Percentiles rank a stretch among this genome's conserved stretches.
Evolutionary conservation across 2,113 vertebrate species (phyloP).

Genomic region (Sphyrna mokarran): DNA sequence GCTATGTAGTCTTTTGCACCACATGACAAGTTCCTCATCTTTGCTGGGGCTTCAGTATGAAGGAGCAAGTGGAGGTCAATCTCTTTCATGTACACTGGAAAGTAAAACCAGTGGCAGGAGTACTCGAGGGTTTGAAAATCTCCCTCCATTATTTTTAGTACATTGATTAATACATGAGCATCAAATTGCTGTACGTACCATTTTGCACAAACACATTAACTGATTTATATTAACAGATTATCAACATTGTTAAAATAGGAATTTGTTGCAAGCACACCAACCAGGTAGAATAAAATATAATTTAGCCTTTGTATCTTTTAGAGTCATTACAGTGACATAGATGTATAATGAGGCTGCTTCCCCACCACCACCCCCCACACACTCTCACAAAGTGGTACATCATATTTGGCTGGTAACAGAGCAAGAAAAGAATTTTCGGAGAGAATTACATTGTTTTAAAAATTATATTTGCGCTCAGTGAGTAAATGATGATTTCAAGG

Average conservation of each 20-base stretch:
- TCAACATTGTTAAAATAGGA: background rate
- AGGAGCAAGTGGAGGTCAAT: background rate
- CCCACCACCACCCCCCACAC: background rate
- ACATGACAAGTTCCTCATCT: background rate
- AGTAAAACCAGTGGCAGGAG: background rate
- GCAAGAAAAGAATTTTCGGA: background rate
- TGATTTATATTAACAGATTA: background rate
- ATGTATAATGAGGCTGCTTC: background rate
- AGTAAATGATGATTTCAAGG: background rate
- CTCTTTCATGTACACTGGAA: background rate
- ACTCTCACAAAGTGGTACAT: background rate
- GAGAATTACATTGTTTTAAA: background rate
- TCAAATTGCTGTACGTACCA: background rate
- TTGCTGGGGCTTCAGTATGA: background rate
- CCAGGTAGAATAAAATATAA: background rate
- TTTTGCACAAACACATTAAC: background rate
- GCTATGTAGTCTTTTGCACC: background rate
- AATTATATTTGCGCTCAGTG: background rate
- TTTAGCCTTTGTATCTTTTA: background rate
- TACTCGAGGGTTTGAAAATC: background rate
- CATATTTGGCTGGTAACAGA: background rate
- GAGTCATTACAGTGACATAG: background rate
- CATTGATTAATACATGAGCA: background rate
- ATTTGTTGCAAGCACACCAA: background rate
- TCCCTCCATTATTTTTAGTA: conserved; percentile 3